These are phyloP conservation scores for Babylonia areolata DNA, from an alignment of 1,140 invertebrate genomes.

Conservation along the genomic window DNA sequence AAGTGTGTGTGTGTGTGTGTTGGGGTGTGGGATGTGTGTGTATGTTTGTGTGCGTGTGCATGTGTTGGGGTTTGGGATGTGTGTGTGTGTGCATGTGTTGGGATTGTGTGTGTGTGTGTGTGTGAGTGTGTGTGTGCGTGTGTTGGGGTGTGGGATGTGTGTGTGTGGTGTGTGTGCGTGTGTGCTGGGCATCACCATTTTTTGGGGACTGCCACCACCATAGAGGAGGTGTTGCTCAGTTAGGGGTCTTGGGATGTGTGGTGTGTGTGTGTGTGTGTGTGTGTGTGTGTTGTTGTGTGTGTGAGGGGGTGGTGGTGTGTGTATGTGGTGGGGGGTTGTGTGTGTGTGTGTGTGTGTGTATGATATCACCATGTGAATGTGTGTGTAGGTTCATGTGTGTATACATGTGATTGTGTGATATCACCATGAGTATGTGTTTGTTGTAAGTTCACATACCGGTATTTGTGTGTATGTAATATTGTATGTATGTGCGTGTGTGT, in stretches of 20 bases:
- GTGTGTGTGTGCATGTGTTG: not conserved
- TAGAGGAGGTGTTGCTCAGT: too few species aligned
- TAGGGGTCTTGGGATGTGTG: too few species aligned
- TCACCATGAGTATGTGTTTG: too few species aligned
- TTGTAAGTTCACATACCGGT: too few species aligned
- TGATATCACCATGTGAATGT: not conserved
- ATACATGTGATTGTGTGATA: not conserved
- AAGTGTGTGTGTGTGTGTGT: conserved; percentile 5
- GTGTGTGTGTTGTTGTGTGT: not conserved
- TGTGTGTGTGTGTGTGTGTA: not conserved
- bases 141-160: not conserved
- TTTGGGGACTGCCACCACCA: too few species aligned
- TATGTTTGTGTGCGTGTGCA: not conserved
- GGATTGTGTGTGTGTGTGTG: not conserved
- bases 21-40: not conserved
- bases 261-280: not conserved
- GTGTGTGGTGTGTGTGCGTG: too few species aligned
- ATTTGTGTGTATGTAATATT: not conserved
- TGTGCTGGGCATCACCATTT: too few species aligned
- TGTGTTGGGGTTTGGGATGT: not conserved
- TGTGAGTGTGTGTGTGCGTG: not conserved
- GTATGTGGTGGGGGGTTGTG: not conserved
- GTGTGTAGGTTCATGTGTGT: not conserved
- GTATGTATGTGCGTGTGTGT: not conserved
- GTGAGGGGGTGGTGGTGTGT: not conserved